phyloP scores from a whole-genome alignment of 2,113 vertebrate species.

The Xyrauchen texanus region DNA sequence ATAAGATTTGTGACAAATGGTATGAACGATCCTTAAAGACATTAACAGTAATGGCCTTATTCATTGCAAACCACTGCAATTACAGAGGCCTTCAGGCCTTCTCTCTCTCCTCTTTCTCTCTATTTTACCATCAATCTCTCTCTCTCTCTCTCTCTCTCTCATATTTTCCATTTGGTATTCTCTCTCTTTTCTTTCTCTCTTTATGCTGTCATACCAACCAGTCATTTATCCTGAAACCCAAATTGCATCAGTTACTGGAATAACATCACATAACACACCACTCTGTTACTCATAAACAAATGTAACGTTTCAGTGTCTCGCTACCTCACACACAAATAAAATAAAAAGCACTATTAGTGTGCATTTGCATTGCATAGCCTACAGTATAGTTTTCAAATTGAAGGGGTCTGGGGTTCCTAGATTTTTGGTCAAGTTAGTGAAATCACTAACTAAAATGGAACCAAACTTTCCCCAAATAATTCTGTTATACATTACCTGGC shows the following conservation, averaged over 20 bases:
- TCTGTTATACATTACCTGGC: too few relatives aligned
- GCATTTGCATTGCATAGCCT: not conserved
- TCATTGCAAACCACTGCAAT: conserved; percentile 71
- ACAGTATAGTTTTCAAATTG: not conserved
- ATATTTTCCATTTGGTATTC: not conserved
- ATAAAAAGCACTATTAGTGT: not conserved
- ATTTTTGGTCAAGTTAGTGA: too few relatives aligned
- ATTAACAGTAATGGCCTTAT: conserved; percentile 71
- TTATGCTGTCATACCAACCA: not conserved
- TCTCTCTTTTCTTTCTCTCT: not conserved
- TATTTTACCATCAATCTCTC: not conserved
- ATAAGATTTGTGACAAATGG: conserved; percentile 64
- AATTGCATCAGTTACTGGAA: conserved; percentile 33
- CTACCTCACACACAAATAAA: not conserved
- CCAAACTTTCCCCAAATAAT: too few relatives aligned
- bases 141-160: conserved; percentile 17
- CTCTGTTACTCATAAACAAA: conserved; percentile 1
- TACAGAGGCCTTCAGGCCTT: conserved; percentile 53
- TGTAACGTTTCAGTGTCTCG: not conserved
- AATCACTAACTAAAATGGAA: too few relatives aligned
- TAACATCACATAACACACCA: conserved; percentile 16
- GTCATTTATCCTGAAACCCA: conserved; percentile 13
- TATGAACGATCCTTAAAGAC: conserved; percentile 62
- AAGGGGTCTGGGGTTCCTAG: too few relatives aligned
- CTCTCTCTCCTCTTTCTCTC: not conserved